Evolutionary conservation across 2,113 vertebrate species (phyloP).

Genomic region (Gobiocypris rarus): DNA sequence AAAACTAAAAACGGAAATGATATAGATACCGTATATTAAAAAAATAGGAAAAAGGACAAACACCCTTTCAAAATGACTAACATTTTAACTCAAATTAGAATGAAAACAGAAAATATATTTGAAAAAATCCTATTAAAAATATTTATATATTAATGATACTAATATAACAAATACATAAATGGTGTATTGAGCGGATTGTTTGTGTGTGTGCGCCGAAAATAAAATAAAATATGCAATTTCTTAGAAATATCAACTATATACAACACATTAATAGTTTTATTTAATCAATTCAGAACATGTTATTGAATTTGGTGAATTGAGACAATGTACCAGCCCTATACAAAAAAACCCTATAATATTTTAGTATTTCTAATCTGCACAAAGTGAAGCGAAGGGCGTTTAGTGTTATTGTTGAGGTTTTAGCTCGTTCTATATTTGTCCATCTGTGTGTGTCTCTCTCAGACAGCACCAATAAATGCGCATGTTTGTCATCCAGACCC

Average conservation of each 20-base stretch:
- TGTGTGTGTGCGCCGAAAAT: background rate
- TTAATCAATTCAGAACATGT: background rate
- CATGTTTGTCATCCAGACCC: conserved; percentile 55
- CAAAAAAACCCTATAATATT: background rate
- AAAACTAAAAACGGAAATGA: background rate
- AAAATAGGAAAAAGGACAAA: background rate
- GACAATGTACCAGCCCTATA: background rate
- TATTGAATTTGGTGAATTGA: background rate
- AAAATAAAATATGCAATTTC: background rate
- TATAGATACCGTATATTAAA: background rate
- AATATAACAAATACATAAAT: background rate
- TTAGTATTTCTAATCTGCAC: background rate
- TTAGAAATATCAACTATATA: background rate
- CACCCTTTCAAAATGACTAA: background rate
- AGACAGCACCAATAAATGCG: conserved; percentile 34
- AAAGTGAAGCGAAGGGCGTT: background rate
- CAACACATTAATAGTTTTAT: background rate
- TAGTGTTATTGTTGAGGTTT: background rate
- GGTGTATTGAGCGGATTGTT: background rate
- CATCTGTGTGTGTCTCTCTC: conserved; percentile 16
- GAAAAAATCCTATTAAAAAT: background rate
- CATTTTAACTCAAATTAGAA: background rate
- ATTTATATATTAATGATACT: background rate
- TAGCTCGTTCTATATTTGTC: background rate
- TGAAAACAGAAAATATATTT: too few relatives aligned